These are phyloP conservation scores for Drosophila persimilis DNA, from an alignment of 1,140 invertebrate genomes.

Conservation along the genomic window DNA sequence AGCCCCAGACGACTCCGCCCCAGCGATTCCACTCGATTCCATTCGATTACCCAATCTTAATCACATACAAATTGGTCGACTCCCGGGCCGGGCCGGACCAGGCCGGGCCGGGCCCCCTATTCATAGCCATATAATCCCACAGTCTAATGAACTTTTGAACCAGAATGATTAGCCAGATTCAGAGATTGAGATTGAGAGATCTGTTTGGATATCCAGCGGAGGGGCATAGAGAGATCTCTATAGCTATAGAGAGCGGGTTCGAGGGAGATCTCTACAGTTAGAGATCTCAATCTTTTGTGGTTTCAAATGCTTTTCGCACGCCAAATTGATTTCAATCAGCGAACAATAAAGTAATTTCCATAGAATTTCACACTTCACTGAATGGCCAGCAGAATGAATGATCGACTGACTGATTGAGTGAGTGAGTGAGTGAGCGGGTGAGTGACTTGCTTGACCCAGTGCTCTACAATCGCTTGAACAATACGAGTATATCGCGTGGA, in stretches of 20 bases:
- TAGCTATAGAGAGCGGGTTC: no score
- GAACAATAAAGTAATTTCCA: constrained; percentile 71
- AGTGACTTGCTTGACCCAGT: constrained; percentile 54
- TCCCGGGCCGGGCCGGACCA: neutral
- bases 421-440: constrained; percentile 7
- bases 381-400: constrained; percentile 2
- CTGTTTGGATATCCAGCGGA: neutral
- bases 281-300: constrained; percentile 10
- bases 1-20: constrained; percentile 12
- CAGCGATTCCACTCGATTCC: constrained; percentile 13
- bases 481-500: constrained; percentile 34
- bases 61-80: constrained; percentile 28
- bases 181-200: constrained; percentile 17
- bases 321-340: constrained; percentile 75
- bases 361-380: constrained; percentile 73
- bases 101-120: neutral
- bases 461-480: constrained; percentile 58
- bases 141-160: constrained; percentile 66
- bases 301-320: constrained; percentile 41
- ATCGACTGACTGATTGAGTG: constrained; percentile 11
- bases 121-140: neutral
- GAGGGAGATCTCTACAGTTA: neutral
- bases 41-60: constrained; percentile 33
- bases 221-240: no score
- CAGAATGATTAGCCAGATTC: constrained; percentile 17